Base-by-base conservation (phyloP, 2,797 vertebrate genomes). In the Picus viridis region DNA sequence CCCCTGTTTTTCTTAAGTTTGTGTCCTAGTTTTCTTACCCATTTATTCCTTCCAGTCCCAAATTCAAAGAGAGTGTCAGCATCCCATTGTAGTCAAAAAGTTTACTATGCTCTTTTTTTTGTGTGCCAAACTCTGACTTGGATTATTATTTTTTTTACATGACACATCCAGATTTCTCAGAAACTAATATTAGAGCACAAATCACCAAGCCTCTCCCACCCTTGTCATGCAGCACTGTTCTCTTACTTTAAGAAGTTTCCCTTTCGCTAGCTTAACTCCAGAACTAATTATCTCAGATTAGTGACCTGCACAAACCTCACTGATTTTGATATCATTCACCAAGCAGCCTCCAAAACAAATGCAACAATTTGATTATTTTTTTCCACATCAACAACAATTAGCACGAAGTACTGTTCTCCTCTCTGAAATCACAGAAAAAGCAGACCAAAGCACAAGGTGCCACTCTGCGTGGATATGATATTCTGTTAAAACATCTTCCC, bases 271-370 rank as follows among this genome's bases (percentile, higher is more conserved):
- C 87, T 93, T 89, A 77, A 71, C n/a, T 95, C 89, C 93, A 95
- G 85, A 89, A 92, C 58, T 59, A 93, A 89, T 95, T 95, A 94
- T 75, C 58, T 84, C 71, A 93, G 83, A 95, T 96, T 84, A 96
- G 68, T 53, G 65, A 79, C 61, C 87, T 91, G 77, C 77, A 92
- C 74, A 89, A 94, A 89, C 71, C 75, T 92, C 23, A 26, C 51
- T 84, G 83, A 84, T 95, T 94, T 94, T 71, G 84, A 80, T 10
- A 43, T 94, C 94, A 83, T 84, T 73, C 69, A 87, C 53, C 22
- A 39, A 58, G 32, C 24, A 89, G 61, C 2, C 71, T 83, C 26
- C 71, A 91, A 92, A 95, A 83, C 23, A 89, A 86, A 67, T 15
- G 10, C 41, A 89, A 83, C 75, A 34, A 2, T 6, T 2, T 4